Evolutionary conservation across 1,140 invertebrate species (phyloP).

Genomic region (Trypoxylus dichotomus): DNA sequence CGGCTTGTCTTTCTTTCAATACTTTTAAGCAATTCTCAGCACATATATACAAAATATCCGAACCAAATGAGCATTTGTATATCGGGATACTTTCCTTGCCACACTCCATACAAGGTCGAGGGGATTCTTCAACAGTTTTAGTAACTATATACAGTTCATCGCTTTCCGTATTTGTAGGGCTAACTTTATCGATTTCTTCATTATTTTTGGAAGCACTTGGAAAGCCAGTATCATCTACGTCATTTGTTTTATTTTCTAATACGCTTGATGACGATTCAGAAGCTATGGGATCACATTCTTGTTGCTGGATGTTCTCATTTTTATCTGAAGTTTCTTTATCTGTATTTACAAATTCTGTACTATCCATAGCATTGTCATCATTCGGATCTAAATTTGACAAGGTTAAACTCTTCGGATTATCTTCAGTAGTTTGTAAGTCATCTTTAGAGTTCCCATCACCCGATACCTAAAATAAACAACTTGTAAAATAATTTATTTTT

Average conservation of each 20-base stretch:
- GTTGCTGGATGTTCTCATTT: background rate
- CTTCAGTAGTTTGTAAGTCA: background rate
- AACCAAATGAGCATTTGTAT: conserved; percentile 42
- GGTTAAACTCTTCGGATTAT: background rate
- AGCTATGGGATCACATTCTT: background rate
- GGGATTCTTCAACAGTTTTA: background rate
- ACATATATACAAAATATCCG: conserved; percentile 50
- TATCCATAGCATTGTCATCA: conserved; percentile 2
- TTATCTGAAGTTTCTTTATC: background rate
- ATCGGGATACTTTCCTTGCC: conserved; percentile 33
- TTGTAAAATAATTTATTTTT: no score
- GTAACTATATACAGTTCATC: conserved; percentile 31
- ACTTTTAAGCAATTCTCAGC: conserved; percentile 53
- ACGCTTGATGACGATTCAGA: background rate
- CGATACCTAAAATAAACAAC: background rate
- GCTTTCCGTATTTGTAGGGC: background rate
- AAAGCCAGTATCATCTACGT: background rate
- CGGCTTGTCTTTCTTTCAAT: conserved; percentile 47
- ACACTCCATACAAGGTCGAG: conserved; percentile 34
- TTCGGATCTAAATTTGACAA: background rate
- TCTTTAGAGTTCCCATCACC: background rate
- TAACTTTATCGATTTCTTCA: conserved; percentile 2
- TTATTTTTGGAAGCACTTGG: background rate
- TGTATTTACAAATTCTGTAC: background rate
- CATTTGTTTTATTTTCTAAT: background rate